These are phyloP conservation scores for Noctua comes DNA, from an alignment of 2,888 invertebrate genomes.

Conservation along the genomic window DNA sequence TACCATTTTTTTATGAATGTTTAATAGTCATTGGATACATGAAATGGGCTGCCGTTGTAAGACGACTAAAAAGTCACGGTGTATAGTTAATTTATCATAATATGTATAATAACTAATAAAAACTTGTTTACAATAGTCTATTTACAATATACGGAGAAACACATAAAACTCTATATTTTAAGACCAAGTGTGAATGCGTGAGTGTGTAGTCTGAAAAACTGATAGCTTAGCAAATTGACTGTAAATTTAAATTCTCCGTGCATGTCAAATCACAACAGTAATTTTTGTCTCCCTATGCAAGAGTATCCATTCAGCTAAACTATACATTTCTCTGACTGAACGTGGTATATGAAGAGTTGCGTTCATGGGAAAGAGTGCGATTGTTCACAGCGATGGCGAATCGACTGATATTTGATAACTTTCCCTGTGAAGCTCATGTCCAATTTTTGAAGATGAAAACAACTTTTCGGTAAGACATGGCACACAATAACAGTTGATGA, in stretches of 20 bases:
- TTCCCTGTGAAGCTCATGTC: not conserved
- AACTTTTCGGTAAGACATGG: not conserved
- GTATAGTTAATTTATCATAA: conserved; percentile 25
- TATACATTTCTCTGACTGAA: not conserved
- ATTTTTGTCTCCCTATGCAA: not conserved
- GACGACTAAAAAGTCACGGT: no score
- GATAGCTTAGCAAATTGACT: not conserved
- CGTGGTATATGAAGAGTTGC: not conserved
- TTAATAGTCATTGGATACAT: no score
- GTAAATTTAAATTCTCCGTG: no score
- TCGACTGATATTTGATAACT: not conserved
- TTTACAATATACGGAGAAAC: conserved; percentile 63
- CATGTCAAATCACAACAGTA: no score
- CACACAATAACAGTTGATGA: not conserved
- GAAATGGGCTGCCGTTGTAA: no score
- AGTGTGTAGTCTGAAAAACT: not conserved
- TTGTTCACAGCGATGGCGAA: not conserved
- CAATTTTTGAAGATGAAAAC: not conserved
- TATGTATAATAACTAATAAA: conserved; percentile 32
- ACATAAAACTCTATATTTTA: conserved; percentile 30
- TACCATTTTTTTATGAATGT: no score
- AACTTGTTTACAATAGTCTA: conserved; percentile 63
- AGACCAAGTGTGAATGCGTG: not conserved
- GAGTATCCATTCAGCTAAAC: not conserved
- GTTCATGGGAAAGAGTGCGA: not conserved